phyloP scores from a whole-genome alignment of 1,140 invertebrate genomes.

The Octopus bimaculoides region DNA sequence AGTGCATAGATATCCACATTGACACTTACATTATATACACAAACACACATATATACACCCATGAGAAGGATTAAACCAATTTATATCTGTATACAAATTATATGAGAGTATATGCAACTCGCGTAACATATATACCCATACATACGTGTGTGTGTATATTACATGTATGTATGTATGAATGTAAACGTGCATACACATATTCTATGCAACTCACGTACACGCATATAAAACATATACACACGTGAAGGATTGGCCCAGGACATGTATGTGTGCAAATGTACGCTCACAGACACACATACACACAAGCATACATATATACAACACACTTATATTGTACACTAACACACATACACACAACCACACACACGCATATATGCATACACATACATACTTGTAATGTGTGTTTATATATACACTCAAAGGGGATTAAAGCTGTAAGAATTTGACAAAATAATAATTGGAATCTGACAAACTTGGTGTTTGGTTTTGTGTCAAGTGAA shows the following conservation, averaged over 20 bases:
- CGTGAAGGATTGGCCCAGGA: background rate
- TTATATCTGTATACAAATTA: background rate
- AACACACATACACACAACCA: background rate
- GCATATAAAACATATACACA: background rate
- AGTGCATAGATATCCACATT: too few species aligned
- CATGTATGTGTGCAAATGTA: background rate
- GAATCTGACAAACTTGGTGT: too few species aligned
- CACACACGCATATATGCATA: background rate
- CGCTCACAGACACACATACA: background rate
- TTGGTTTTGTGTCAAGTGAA: too few species aligned
- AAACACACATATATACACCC: background rate
- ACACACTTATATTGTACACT: background rate
- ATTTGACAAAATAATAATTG: too few species aligned
- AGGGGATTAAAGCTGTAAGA: too few species aligned
- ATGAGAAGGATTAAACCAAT: background rate
- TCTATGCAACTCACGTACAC: background rate
- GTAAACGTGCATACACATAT: background rate
- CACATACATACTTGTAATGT: background rate
- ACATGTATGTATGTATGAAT: background rate
- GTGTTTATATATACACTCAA: too few species aligned
- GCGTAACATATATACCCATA: background rate
- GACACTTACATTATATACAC: background rate
- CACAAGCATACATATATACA: background rate
- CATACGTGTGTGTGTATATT: background rate
- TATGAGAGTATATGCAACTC: background rate